These are phyloP conservation scores for Baccha elongata DNA, from an alignment of 2,888 invertebrate genomes.

Conservation along the genomic window DNA sequence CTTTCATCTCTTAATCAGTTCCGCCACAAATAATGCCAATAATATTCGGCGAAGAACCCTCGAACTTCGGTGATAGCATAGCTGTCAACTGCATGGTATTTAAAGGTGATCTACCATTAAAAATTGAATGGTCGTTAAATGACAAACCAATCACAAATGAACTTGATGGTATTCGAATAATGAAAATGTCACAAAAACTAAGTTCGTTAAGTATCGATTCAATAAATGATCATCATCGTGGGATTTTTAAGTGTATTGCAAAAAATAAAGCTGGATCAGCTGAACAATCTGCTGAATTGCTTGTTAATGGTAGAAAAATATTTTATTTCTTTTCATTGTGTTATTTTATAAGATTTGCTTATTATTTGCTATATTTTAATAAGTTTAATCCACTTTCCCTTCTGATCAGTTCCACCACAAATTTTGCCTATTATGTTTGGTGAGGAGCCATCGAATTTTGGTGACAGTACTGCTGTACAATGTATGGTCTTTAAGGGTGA, in stretches of 20 bases:
- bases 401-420: constrained; percentile 87
- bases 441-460: constrained; percentile 89
- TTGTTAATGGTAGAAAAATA: constrained; percentile 86
- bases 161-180: constrained; percentile 84
- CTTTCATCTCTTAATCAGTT: constrained; percentile 83
- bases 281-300: constrained; percentile 86
- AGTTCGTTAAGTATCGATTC: constrained; percentile 89
- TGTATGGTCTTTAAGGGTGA: constrained; percentile 92
- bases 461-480: constrained; percentile 89
- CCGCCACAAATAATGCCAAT: constrained; percentile 91
- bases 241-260: constrained; percentile 89
- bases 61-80: constrained; percentile 90
- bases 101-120: constrained; percentile 91
- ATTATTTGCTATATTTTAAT: constrained; percentile 30
- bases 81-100: constrained; percentile 89
- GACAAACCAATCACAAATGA: constrained; percentile 84
- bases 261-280: constrained; percentile 87
- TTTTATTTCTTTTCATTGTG: no score
- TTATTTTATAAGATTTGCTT: constrained; percentile 1
- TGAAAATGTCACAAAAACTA: constrained; percentile 85
- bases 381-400: constrained; percentile 19
- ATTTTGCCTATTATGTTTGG: constrained; percentile 91
- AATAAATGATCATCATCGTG: constrained; percentile 88
- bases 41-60: constrained; percentile 89
- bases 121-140: constrained; percentile 90